Conservation (phyloP, 2,888 invertebrate species). For the Acronicta alni region DNA sequence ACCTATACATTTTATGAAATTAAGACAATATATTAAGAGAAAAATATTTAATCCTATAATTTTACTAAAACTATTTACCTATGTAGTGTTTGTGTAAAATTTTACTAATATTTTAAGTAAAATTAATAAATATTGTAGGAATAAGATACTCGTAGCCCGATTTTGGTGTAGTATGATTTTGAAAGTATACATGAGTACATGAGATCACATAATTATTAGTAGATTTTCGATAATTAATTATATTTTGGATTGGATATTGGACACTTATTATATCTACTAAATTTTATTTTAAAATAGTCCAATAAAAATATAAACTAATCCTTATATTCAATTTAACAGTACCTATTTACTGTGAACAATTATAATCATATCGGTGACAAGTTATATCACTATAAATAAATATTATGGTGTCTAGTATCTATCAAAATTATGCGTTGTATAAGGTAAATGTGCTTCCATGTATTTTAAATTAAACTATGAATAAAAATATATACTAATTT, state of each 20-base stretch:
- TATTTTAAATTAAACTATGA: conserved; percentile 36
- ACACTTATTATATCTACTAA: conserved; percentile 8
- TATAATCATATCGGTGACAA: not conserved
- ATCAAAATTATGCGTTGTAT: conserved; percentile 21
- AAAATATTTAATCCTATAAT: conserved; percentile 41
- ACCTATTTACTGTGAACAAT: not conserved
- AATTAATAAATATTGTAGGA: conserved; percentile 32
- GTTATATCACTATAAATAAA: not conserved
- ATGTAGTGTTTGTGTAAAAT: conserved; percentile 39
- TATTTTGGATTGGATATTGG: conserved; percentile 32
- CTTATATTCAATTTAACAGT: not conserved
- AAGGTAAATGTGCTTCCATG: conserved; percentile 62
- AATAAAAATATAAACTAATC: not conserved
- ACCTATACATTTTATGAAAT: conserved; percentile 38
- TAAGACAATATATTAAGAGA: conserved; percentile 35
- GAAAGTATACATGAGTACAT: conserved; percentile 35
- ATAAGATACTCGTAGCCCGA: conserved; percentile 56
- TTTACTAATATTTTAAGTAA: conserved; percentile 36
- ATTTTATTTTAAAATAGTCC: not conserved
- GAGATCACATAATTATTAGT: conserved; percentile 31
- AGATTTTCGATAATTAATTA: conserved; percentile 26
- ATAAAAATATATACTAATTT: conserved; percentile 26
- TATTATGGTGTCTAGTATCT: conserved; percentile 35
- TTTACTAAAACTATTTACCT: conserved; percentile 45
- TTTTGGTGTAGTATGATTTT: conserved; percentile 35